Conservation (phyloP, 2,113 vertebrate species). For the Onychostoma macrolepis region DNA sequence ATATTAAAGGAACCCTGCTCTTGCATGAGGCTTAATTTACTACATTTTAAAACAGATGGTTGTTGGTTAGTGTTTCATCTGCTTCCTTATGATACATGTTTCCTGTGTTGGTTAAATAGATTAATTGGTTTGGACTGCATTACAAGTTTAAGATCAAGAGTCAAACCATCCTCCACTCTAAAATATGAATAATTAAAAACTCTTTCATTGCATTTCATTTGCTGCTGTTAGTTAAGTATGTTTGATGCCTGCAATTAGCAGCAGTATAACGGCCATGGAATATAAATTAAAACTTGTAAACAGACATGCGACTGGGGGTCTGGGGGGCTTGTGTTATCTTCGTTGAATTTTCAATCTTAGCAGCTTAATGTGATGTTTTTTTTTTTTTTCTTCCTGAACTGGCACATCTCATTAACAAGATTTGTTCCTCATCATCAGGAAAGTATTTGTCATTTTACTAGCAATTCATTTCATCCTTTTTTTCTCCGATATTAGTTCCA, state of each 20-base stretch:
- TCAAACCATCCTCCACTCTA: neutral
- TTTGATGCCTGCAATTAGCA: conserved; percentile 20
- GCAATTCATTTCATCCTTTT: conserved; percentile 46
- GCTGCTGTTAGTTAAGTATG: conserved; percentile 21
- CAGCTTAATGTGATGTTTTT: conserved; percentile 7
- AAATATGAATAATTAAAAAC: conserved; percentile 33
- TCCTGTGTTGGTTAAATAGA: neutral
- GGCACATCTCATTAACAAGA: conserved; percentile 51
- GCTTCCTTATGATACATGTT: neutral
- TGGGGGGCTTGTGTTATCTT: neutral
- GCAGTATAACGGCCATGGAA: conserved; percentile 11
- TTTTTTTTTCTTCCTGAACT: conserved; percentile 12
- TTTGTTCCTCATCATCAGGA: conserved; percentile 35
- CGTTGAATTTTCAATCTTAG: conserved; percentile 44
- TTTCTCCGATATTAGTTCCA: conserved; percentile 39
- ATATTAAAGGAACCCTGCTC: neutral
- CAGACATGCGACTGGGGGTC: neutral
- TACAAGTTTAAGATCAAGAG: neutral
- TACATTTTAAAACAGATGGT: neutral
- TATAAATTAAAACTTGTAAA: conserved; percentile 27
- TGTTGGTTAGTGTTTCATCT: neutral
- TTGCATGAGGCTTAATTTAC: neutral
- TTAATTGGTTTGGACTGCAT: neutral
- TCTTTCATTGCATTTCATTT: neutral
- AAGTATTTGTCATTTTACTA: conserved; percentile 52